Evolutionary conservation across 2,797 vertebrate species (phyloP), one percentile per base, ranked within the genome.

Genomic region (Hoplostethus mediterraneus): DNA sequence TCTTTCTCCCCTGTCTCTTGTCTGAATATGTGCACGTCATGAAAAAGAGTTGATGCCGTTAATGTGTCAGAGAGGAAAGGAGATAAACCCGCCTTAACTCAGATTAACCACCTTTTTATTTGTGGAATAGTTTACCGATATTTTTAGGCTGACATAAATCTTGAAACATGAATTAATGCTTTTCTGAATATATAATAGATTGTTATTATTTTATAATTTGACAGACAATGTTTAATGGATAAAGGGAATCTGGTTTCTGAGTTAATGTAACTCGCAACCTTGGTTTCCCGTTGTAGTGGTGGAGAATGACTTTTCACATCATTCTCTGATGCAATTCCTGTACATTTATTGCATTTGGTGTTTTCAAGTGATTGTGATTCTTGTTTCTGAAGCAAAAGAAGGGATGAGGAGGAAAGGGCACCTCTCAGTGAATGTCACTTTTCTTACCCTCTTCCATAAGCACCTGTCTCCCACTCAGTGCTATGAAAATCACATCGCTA

Each of bases 401-500:
- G 33, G 33, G 33, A 33, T 33, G 25, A 49, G 7, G 3, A 62
- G 30, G n/a, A 7, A 64, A 8, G 3, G 38, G 16, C 44, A 7
- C 3, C 0, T 56, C 8, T 31, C 2, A 52, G 33, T 33, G 33
- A 33, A 33, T 44, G 2, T 12, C 0, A 5, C 60, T 38, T 57
- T 58, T 42, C 5, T 59, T 54, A 17, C 66, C 54, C n/a, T n/a
- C 5, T 12, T 55, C 12, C 3, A 64, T 0, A 16, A 45, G 13
- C 8, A n/a, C 9, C 13, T 12, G 11, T 12, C 8, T 33, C 5
- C 14, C 1, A 17, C 9, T 33, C 7, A 31, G 67, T 59, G 53
- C 12, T 63, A 25, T 52, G n/a, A 64, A 58, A 66, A 75, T 7
- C 56, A 52, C 3, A 13, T 14, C 49, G 48, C 63, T 62, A 25